Conservation (phyloP, 1,140 invertebrate genomes). For the Microvelia longipes region DNA sequence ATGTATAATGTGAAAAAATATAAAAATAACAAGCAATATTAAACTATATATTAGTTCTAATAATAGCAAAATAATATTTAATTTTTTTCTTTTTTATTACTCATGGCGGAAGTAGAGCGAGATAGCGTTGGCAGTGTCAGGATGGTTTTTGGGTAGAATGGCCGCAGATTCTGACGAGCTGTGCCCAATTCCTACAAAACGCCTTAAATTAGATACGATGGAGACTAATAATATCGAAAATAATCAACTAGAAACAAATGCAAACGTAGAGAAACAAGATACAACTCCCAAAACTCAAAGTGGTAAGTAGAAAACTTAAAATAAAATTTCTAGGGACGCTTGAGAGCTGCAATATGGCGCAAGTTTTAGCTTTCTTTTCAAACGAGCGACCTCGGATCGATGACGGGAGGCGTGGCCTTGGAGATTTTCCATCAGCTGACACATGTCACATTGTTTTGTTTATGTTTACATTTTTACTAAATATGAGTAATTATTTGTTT, state of each 20-base stretch:
- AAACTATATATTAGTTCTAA: too few species aligned
- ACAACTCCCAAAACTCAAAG: background rate
- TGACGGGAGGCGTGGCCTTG: background rate
- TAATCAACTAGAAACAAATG: background rate
- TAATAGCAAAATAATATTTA: background rate
- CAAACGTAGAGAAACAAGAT: background rate
- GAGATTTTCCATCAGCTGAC: background rate
- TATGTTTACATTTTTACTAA: background rate
- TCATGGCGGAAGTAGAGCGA: background rate
- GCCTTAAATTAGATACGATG: background rate
- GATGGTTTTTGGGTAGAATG: background rate
- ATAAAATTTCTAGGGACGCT: background rate
- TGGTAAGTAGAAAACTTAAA: background rate
- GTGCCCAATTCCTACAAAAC: background rate
- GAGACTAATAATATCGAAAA: background rate
- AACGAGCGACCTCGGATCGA: background rate
- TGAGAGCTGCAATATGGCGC: background rate
- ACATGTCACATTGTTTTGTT: background rate
- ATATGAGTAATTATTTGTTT: background rate
- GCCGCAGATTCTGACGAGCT: background rate
- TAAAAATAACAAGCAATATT: too few species aligned
- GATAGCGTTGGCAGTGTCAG: background rate
- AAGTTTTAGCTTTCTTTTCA: background rate
- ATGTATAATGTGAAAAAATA: too few species aligned
- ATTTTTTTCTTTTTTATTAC: background rate